Conservation (phyloP, 64 coral and sea anemone genomes). For the Stichodactyla mertensii region DNA sequence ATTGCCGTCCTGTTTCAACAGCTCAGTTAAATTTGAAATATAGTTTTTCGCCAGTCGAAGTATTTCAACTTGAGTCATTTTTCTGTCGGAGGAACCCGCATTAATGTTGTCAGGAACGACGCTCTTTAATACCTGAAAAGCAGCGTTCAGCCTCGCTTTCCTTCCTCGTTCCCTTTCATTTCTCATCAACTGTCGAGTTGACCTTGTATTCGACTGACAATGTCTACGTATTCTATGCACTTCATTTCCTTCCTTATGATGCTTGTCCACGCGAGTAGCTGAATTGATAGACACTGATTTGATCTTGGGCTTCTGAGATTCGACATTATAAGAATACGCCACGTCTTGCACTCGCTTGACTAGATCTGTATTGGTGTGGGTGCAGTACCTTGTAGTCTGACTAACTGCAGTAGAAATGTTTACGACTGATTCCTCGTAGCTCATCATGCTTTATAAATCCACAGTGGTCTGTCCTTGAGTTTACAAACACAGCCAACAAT, state of each 20-base stretch:
- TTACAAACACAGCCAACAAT: background rate
- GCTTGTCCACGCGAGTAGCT: conserved; percentile 16
- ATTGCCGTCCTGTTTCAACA: conserved; percentile 52
- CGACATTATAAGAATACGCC: background rate
- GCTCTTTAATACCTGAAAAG: conserved; percentile 93
- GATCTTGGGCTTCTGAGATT: background rate
- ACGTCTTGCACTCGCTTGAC: background rate
- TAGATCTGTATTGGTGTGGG: background rate
- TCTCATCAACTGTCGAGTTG: conserved; percentile 82
- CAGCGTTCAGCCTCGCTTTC: conserved; percentile 85
- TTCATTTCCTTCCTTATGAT: conserved; percentile 19
- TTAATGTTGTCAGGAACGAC: conserved; percentile 74
- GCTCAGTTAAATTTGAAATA: conserved; percentile 84
- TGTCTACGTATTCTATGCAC: conserved; percentile 22
- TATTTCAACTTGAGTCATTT: conserved; percentile 98
- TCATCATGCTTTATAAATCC: background rate
- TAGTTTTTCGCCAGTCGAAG: conserved; percentile 94
- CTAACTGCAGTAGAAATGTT: background rate
- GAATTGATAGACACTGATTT: background rate
- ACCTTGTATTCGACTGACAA: conserved; percentile 36
- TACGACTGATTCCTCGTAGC: background rate
- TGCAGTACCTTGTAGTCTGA: conserved; percentile 11
- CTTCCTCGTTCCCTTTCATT: conserved; percentile 89
- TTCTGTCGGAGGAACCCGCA: conserved; percentile 49
- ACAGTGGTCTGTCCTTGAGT: background rate